Evolutionary conservation across 1,140 invertebrate species (phyloP), one percentile per base, ranked within the genome.

Genomic region (Ips nitidus): DNA sequence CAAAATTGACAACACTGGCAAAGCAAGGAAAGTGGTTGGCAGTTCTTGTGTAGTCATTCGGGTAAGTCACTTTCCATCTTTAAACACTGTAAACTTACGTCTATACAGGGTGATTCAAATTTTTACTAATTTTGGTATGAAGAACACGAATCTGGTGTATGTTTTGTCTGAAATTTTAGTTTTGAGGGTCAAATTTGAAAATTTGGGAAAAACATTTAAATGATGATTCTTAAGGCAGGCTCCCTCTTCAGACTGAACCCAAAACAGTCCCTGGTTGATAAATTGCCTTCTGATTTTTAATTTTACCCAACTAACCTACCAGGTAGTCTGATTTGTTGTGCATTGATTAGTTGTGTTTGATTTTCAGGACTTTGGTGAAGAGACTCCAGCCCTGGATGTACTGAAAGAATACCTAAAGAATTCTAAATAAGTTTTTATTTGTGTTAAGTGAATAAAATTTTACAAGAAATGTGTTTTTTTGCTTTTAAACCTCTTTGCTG

Each of bases 1-100:
- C 84, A 99, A 99, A 86, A 97, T 99, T 79, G 98, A 99, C 84
- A 98, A 94, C 78, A 94, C 98, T 75, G 98, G 98, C 71, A 99
- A 99, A 83, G 95, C 98, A 52, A 90, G 98, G 71, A 99, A 99
- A 86, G 95, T 99, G 74, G 97, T 98, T 76, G 95, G 96, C 50
- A 99, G 98, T 84, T 98, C 95, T 1, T 98, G 97, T 82, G 96
- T 98, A 64, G 97, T 99, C 52, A 94, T 99, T 80, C 97, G 92
- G 86, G 91, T 92, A 80, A 84, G 76, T 63, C 43, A 22, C 6
- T 52, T 7, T 52, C 40, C 6, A 5, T 40, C 7, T 58, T 58
- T 37, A 40, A 58, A 55, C 36, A 55, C 36, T 55, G 22, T 22
- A 22, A 22, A 22, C 22, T 47, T 47, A 47, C 45, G 5, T 47